Evolutionary conservation across 1,140 invertebrate genomes (phyloP), one percentile per base, ranked within the genome.

Genomic region (Polyergus mexicanus): DNA sequence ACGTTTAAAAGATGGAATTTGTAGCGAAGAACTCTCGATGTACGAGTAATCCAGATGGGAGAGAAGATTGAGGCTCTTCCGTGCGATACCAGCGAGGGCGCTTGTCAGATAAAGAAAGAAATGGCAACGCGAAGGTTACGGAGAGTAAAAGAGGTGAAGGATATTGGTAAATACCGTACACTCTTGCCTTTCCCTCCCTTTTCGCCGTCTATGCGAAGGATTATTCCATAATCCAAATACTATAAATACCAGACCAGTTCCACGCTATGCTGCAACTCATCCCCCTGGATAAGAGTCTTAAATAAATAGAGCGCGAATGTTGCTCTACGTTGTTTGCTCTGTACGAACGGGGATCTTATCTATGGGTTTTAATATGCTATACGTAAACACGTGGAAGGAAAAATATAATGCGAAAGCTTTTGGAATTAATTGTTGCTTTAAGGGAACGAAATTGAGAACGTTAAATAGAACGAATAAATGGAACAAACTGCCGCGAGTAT

Each of bases 201-300:
- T 89, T 86, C 60, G 41, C 63, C 74, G 86, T 91, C 86, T 91
- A 65, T 83, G 71, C 84, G 51, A 85, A 89, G 91, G 92, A 94
- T 94, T 93, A 93, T 94, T 92, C 91, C 88, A 92, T 94, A 94
- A 94, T 94, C 93, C 90, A 94, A 93, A 93, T 92, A 93, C 91
- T 93, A 94, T 94, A 94, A 94, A 94, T 94, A 94, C 92, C 92
- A 91, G 89, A 89, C 86, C 85, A 84, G 87, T 88, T 76, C 69
- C 86, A 16, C 13, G 74, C 74, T 90, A 86, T 69, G 51, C 60
- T 77, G 71, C 68, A 63, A 87, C 80, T 89, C 86, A 90, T 90
- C 75, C 89, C 78, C 72, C 81, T 74, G 86, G 76, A 90, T 92
- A 83, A 90, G 88, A 91, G 88, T 60, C 89, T 92, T 94, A 90